Base-by-base conservation (phyloP, 2,113 vertebrate genomes). In the Cyprinus carpio region DNA sequence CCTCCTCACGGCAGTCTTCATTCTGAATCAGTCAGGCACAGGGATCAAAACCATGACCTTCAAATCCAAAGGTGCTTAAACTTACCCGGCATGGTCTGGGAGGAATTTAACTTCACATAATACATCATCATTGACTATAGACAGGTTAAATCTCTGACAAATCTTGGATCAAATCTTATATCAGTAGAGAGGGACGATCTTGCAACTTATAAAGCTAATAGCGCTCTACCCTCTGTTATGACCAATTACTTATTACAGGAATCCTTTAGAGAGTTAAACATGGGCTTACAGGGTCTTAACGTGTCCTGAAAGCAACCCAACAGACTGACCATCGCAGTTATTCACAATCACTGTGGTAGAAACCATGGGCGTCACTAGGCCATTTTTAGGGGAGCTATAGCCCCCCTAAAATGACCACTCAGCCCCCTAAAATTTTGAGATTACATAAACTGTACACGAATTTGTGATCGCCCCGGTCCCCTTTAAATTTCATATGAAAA, bases 11-110 rank as follows among this genome's bases (percentile, higher is more conserved):
- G 31, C 69, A 37, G 67, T 54, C 69, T 84, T 82, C 75, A 13
- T 10, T 64, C 75, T 79, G 83, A 87, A 69, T 86, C 84, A 72
- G 60, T 82, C 29, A 31, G 43, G 43, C 46, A 77, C 56, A 79
- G 46, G 71, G 83, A 88, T 83, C 78, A 88, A 85, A 87, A 89
- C 49, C 23, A 49, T 69, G 78, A 88, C 85, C 85, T 81, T 87
- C 34, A 72, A 87, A 77, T 83, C 87, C 65, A 72, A 85, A 86
- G 58, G 82, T 85, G 76, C 75, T 89, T 84, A 86, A 84, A 71
- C 71, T 29, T 69, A 60, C 51, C 81, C 74, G 29, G n/a, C 58
- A 54, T 60, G 49, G 27, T 58, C 27, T 64, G 23, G 29, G 23
- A 67, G 79, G 65, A 67, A 79, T 80, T 81, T 77, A 85, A 74